phyloP scores from a whole-genome alignment of 2,797 vertebrate species.

The Oceanodroma leucorhoa region DNA sequence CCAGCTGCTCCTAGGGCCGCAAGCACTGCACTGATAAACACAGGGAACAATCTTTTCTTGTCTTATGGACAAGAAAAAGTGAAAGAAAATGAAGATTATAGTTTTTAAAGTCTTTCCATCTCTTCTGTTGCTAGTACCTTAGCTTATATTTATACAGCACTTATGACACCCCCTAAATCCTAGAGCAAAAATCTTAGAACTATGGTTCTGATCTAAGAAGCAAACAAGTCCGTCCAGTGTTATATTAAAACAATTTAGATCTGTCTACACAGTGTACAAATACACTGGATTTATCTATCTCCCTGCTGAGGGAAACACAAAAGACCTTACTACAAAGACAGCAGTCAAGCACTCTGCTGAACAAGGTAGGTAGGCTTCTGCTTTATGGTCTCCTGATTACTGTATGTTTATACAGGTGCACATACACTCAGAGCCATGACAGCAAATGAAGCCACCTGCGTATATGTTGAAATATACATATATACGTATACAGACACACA shows the following conservation, averaged over 20 bases:
- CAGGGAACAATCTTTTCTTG: too few relatives aligned
- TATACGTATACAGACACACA: background rate
- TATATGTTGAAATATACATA: background rate
- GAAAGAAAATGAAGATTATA: background rate
- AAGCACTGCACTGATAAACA: rapidly evolving
- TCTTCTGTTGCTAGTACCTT: background rate
- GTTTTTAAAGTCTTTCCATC: background rate
- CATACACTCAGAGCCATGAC: rapidly evolving
- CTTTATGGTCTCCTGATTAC: background rate
- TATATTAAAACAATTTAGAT: background rate
- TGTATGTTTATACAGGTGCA: background rate
- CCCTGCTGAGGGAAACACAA: background rate
- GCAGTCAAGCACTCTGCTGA: background rate
- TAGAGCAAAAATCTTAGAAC: background rate
- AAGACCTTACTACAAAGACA: background rate
- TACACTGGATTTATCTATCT: background rate
- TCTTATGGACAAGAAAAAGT: background rate
- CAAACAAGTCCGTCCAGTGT: background rate
- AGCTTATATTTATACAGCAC: background rate
- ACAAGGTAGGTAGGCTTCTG: background rate
- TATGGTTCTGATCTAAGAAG: background rate
- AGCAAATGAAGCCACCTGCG: background rate
- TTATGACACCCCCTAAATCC: background rate
- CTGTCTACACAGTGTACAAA: background rate
- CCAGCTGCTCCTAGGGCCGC: background rate